Base-by-base conservation (phyloP, 92 coral and sea anemone species). In the Pocillopora meandrina region DNA sequence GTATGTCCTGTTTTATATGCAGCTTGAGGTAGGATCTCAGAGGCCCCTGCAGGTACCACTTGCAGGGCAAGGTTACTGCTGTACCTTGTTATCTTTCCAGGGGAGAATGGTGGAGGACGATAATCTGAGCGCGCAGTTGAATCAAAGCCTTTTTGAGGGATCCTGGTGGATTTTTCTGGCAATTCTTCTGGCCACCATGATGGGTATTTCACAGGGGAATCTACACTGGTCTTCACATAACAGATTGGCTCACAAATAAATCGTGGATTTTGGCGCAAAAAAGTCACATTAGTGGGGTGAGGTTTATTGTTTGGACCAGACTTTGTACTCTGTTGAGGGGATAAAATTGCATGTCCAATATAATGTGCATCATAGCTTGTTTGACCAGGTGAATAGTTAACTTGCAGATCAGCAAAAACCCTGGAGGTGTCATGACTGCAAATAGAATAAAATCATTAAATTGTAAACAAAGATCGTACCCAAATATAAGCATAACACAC, bases 161-260 rank as follows among this genome's bases (percentile, higher is more conserved):
- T 74, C 75, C 79, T 92, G 34, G 84, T 84, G 63, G 81, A 89
- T 77, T 85, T 85, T 66, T 89, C 89, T 36, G 93, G 91, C 33
- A 87, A 49, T 72, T 95, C 95, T 1, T 89, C 85, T 6, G 99
- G 99, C 99, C 99, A 97, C 99, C 99, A 97, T 10, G 93, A 81
- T 56, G 86, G 92, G 10, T 75, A 13, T 5, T 67, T 86, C 34
- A 72, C 79, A 7, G 83, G 91, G 1, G 82, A 78, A 16, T 90
- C 87, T 21, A 88, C 79, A 20, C 72, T 23, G 34, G 98, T 97
- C 31, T 89, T 89, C 0, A 97, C 98, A 86, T 91, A 91, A 72
- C 99, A 97, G 56, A 97, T 89, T 49, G 99, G 99, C 80, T 97
- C 99, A 78, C 98, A 95, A 20, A 90, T 89, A 77, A 89, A 92